Evolutionary conservation across 2,888 invertebrate species (phyloP).

Genomic region (Notodonta dromedarius): DNA sequence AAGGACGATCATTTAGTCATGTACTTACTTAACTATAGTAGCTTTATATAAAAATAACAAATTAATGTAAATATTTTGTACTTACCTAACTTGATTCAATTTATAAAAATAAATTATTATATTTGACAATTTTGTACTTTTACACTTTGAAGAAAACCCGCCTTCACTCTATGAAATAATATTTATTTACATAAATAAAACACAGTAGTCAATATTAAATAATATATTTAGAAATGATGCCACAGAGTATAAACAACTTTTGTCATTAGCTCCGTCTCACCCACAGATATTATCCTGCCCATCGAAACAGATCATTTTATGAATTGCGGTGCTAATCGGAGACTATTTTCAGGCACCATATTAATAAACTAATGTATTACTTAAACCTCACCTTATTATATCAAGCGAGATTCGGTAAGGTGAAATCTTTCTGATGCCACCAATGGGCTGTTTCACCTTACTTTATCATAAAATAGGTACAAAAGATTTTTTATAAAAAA

Average conservation of each 20-base stretch:
- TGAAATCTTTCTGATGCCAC: background rate
- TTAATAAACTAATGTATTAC: background rate
- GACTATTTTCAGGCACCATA: background rate
- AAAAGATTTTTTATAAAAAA: background rate
- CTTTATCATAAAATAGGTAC: background rate
- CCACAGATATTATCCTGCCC: background rate
- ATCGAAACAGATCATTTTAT: background rate
- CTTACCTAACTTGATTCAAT: slow-evolving; percentile 38
- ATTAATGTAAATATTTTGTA: slow-evolving; percentile 64
- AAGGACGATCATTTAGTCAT: slow-evolving; percentile 6
- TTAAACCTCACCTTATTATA: slow-evolving; percentile 2
- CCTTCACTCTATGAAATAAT: too few species aligned
- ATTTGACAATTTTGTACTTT: background rate
- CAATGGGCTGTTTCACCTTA: background rate
- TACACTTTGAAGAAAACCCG: too few species aligned
- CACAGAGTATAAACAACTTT: slow-evolving; percentile 3
- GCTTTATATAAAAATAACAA: slow-evolving; percentile 33
- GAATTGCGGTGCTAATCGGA: background rate
- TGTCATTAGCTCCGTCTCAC: background rate
- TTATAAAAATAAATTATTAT: slow-evolving; percentile 57
- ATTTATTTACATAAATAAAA: slow-evolving; percentile 18
- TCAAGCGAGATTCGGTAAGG: slow-evolving; percentile 1
- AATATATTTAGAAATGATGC: slow-evolving; percentile 35
- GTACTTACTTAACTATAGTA: slow-evolving; percentile 23
- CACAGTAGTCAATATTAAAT: slow-evolving; percentile 29